A percentile compares a stretch with the other conserved stretches of the same genome.
Evolutionary conservation across 2,888 invertebrate genomes (phyloP).

Genomic region (Anodontia alba): DNA sequence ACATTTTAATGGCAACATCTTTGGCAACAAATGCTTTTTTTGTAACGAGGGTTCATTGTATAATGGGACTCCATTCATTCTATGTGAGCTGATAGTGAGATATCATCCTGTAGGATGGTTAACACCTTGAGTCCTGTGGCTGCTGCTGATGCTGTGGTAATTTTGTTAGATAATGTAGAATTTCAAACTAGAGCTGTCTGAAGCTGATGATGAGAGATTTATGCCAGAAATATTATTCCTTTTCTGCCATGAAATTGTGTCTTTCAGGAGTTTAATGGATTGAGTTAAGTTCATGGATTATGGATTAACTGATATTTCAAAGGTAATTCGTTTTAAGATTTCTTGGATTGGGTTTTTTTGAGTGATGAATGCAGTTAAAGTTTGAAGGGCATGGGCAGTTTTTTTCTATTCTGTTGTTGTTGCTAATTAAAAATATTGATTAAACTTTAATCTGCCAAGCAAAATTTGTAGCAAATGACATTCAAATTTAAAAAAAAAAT

Average conservation of each 20-base stretch:
- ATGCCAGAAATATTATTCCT: background rate
- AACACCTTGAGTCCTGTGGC: no score
- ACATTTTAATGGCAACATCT: no score
- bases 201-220: background rate
- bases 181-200: background rate
- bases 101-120: no score
- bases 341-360: background rate
- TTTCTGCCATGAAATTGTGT: background rate
- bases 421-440: constrained; percentile 5
- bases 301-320: background rate
- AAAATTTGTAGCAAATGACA: background rate
- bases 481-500: no score
- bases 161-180: constrained; percentile 7
- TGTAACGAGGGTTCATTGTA: no score
- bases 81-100: no score
- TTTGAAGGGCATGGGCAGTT: constrained; percentile 3
- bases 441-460: background rate
- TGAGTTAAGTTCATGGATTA: constrained; percentile 1
- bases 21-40: no score
- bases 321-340: background rate
- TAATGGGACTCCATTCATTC: no score
- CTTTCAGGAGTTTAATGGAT: background rate
- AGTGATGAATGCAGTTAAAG: background rate
- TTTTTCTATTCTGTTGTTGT: background rate
- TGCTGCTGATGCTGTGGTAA: no score